phyloP scores from a whole-genome alignment of 2,797 vertebrate genomes.

The Momotus momota region DNA sequence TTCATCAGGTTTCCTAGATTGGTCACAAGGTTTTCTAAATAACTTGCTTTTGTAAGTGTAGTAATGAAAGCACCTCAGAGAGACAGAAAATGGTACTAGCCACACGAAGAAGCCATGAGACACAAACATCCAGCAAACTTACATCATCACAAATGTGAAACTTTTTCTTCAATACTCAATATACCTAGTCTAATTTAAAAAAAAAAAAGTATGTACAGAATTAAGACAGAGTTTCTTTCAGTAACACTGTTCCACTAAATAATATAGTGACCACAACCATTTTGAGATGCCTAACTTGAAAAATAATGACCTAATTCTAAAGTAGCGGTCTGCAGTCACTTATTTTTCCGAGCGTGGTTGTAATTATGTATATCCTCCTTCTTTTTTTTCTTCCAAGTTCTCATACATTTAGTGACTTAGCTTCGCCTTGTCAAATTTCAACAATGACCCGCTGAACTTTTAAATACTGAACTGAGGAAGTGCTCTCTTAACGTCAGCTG shows the following conservation, averaged over 20 bases:
- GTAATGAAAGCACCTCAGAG: background rate
- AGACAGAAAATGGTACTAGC: background rate
- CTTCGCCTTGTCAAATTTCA: background rate
- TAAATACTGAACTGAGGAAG: background rate
- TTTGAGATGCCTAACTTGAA: background rate
- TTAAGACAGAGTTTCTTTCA: background rate
- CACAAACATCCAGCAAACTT: background rate
- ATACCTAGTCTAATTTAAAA: background rate
- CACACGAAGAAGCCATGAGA: fast-evolving
- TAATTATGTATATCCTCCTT: background rate
- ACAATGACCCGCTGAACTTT: background rate
- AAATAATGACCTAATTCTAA: background rate
- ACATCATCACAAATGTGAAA: background rate
- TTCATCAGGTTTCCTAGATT: background rate
- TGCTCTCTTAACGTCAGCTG: background rate
- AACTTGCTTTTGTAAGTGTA: background rate
- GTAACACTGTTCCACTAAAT: background rate
- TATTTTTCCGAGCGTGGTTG: background rate
- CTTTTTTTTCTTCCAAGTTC: background rate
- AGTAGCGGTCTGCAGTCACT: background rate
- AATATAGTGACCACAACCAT: background rate
- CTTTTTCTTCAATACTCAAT: background rate
- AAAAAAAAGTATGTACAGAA: background rate
- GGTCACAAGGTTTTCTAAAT: background rate
- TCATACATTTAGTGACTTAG: background rate